phyloP scores from a whole-genome alignment of 1,140 invertebrate species.

The Mizuhopecten yessoensis region DNA sequence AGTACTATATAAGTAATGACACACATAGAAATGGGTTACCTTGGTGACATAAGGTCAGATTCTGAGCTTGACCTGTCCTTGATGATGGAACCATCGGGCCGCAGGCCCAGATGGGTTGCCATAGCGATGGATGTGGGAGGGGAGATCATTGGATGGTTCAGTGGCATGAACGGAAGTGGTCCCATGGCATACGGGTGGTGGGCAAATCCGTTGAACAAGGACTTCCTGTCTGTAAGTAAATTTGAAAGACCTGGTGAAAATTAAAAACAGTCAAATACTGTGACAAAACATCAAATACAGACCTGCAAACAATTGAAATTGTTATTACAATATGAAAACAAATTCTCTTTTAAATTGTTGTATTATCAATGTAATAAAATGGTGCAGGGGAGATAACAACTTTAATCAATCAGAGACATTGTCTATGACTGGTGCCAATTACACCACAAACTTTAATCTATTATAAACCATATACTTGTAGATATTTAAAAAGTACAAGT shows the following conservation, averaged over 20 bases:
- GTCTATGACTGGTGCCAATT: background rate
- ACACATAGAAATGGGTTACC: constrained; percentile 73
- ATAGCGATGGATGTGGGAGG: constrained; percentile 89
- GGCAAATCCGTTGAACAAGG: constrained; percentile 96
- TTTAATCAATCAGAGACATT: background rate
- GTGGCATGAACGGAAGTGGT: constrained; percentile 88
- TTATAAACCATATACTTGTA: background rate
- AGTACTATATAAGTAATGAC: too few relatives aligned
- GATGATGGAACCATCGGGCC: constrained; percentile 89
- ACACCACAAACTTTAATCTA: background rate
- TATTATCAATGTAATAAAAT: background rate
- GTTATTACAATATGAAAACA: too few relatives aligned
- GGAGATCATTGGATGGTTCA: constrained; percentile 86
- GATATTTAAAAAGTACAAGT: background rate
- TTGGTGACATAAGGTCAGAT: constrained; percentile 91
- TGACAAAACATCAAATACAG: too few relatives aligned
- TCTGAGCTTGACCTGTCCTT: constrained; percentile 88
- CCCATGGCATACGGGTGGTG: constrained; percentile 93
- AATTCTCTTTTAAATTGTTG: too few relatives aligned
- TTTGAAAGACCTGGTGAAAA: constrained; percentile 35
- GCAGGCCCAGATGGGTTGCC: constrained; percentile 88
- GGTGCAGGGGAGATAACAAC: background rate
- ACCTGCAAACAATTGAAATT: too few relatives aligned
- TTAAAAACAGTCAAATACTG: background rate
- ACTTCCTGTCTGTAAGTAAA: constrained; percentile 89